These are phyloP conservation scores for Pongo pygmaeus DNA, from an alignment of 2,113 vertebrate species.

Conservation along the genomic window DNA sequence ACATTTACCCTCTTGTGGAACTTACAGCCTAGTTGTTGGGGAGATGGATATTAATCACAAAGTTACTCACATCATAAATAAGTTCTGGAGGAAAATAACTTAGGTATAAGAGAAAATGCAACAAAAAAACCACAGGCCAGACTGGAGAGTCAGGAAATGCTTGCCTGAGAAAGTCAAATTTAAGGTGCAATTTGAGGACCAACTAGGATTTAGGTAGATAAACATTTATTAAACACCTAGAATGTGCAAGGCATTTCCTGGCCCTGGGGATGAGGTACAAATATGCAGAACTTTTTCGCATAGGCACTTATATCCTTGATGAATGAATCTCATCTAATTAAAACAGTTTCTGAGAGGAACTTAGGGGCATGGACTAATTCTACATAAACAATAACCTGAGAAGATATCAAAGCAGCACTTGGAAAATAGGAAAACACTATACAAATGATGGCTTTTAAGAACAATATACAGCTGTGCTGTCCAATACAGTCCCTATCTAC, in stretches of 20 bases:
- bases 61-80: neutral
- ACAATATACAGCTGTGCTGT: neutral
- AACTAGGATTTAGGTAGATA: neutral
- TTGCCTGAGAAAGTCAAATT: neutral
- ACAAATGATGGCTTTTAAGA: neutral
- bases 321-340: neutral
- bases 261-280: neutral
- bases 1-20: neutral
- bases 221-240: neutral
- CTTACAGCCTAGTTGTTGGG: rapidly evolving
- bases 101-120: neutral
- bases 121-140: neutral
- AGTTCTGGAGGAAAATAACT: neutral
- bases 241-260: neutral
- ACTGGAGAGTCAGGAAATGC: neutral
- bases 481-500: neutral
- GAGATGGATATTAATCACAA: neutral
- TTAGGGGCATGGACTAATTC: neutral
- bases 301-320: neutral
- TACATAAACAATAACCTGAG: neutral
- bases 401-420: neutral
- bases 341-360: neutral
- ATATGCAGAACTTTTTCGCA: neutral
- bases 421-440: neutral
- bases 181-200: neutral